These are phyloP conservation scores for Sciurus vulgaris DNA, from an alignment of 2,797 vertebrate species.

Conservation along the genomic window DNA sequence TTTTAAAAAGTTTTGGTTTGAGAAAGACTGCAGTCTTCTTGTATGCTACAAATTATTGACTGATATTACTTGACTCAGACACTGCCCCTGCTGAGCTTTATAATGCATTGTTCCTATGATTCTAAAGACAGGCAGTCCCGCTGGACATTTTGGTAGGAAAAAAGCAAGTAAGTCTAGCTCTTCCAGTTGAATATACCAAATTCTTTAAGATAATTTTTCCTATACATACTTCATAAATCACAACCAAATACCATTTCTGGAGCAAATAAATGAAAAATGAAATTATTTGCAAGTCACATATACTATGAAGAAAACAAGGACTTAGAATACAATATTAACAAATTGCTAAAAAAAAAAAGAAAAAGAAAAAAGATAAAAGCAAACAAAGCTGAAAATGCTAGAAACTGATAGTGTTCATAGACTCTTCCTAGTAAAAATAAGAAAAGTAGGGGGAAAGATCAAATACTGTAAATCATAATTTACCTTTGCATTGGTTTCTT, in stretches of 20 bases:
- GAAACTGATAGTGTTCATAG: background rate
- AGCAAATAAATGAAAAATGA: background rate
- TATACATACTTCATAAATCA: background rate
- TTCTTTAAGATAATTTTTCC: background rate
- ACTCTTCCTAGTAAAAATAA: background rate
- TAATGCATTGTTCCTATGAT: background rate
- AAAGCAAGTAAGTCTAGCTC: background rate
- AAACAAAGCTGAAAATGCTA: background rate
- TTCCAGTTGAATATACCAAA: background rate
- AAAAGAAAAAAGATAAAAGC: background rate
- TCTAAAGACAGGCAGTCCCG: background rate
- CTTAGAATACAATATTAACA: background rate
- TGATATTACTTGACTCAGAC: background rate
- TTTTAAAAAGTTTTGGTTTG: background rate
- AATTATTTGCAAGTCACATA: background rate
- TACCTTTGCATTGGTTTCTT: background rate
- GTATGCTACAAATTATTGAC: background rate
- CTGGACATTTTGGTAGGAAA: background rate
- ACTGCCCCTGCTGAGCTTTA: background rate
- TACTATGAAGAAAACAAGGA: background rate
- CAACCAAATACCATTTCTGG: background rate
- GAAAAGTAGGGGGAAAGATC: fast-evolving
- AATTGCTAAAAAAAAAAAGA: background rate
- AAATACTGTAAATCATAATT: background rate
- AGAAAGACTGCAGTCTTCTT: background rate